Evolutionary conservation across 1,140 invertebrate species (phyloP).

Genomic region (Neodiprion lecontei): DNA sequence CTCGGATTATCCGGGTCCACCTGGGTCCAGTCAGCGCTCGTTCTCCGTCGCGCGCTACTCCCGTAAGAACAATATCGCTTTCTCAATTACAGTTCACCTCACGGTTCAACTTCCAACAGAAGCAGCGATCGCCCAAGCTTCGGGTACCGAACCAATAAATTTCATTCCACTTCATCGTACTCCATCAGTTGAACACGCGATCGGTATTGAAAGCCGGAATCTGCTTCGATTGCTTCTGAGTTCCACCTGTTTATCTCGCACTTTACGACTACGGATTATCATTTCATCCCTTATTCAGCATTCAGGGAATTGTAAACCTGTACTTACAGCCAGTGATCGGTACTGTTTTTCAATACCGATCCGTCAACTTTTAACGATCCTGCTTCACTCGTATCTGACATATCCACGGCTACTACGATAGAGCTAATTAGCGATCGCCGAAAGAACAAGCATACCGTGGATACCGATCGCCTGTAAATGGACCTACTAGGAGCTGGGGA

Average conservation of each 20-base stretch:
- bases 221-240: too few relatives aligned
- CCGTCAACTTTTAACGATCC: too few relatives aligned
- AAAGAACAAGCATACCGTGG: too few relatives aligned
- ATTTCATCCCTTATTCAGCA: too few relatives aligned
- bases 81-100: conserved; percentile 1
- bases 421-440: too few relatives aligned
- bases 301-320: too few relatives aligned
- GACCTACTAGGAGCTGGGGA: not conserved
- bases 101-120: not conserved
- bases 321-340: too few relatives aligned
- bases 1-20: not conserved
- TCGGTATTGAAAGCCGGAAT: not conserved
- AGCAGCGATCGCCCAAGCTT: not conserved
- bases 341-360: too few relatives aligned
- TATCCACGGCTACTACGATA: too few relatives aligned
- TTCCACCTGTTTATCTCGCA: too few relatives aligned
- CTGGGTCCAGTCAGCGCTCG: not conserved
- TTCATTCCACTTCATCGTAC: not conserved
- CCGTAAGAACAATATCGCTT: not conserved
- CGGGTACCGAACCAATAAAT: not conserved
- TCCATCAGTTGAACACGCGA: not conserved
- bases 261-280: too few relatives aligned
- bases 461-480: not conserved
- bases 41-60: not conserved
- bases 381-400: too few relatives aligned